Conservation (phyloP, 2,797 vertebrate genomes). For the Vultur gryphus region DNA sequence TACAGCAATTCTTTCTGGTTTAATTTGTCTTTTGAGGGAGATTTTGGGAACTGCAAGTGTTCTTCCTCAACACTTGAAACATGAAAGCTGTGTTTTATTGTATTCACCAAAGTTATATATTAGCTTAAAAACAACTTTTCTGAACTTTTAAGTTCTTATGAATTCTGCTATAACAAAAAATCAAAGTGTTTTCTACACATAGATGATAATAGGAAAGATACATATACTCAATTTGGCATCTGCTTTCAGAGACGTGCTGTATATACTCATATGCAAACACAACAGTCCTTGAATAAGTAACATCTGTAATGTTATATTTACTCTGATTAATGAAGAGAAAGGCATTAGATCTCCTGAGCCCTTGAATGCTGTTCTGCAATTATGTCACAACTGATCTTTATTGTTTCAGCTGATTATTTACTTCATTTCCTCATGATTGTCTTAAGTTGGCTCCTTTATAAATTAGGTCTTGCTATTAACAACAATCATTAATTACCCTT, state of each 20-base stretch:
- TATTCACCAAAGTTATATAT: not conserved
- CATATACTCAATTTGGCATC: not conserved
- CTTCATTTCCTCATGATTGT: not conserved
- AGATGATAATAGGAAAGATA: not conserved
- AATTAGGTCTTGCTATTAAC: not conserved
- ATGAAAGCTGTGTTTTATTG: not conserved
- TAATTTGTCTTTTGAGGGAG: not conserved
- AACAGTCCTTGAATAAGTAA: not conserved
- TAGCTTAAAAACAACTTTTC: not conserved
- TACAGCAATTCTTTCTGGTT: not conserved
- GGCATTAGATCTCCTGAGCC: not conserved
- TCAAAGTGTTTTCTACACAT: not conserved
- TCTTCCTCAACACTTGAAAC: not conserved
- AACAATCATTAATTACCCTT: not conserved
- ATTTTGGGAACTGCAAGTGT: not conserved
- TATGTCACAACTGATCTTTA: not conserved
- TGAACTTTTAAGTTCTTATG: not conserved
- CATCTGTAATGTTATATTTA: not conserved
- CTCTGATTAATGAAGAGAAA: slow-evolving; percentile 22
- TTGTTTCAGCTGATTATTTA: slow-evolving; percentile 9
- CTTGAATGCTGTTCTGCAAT: not conserved
- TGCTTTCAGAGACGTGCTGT: not conserved
- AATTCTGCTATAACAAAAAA: not conserved
- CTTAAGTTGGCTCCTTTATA: not conserved
- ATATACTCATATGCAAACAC: not conserved